Percentiles rank a stretch among this genome's conserved stretches.
phyloP scores from a whole-genome alignment of 2,113 vertebrate genomes.

The Rhadina sibilatrix region DNA sequence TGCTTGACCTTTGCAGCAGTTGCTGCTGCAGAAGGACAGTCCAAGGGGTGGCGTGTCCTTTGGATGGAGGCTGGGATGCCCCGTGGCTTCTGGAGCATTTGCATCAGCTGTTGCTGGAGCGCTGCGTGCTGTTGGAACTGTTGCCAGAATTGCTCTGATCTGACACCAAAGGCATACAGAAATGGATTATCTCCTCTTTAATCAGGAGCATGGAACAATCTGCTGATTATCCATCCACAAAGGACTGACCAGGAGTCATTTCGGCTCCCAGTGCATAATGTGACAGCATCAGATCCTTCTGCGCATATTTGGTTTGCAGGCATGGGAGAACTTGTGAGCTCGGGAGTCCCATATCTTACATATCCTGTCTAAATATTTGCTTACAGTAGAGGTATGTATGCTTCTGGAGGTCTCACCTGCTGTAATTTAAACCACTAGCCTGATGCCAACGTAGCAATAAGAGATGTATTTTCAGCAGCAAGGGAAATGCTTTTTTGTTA shows the following conservation, averaged over 20 bases:
- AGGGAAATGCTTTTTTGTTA: background rate
- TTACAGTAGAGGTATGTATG: background rate
- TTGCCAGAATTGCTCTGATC: slow-evolving; percentile 51
- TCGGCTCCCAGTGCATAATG: background rate
- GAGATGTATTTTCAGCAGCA: background rate
- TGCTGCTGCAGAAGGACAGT: background rate
- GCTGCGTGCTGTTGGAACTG: background rate
- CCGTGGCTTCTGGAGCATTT: background rate
- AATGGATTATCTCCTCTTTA: slow-evolving; percentile 56
- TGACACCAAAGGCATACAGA: background rate
- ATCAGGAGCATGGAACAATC: background rate
- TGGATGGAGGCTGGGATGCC: background rate
- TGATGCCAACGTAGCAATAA: background rate
- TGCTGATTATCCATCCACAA: background rate
- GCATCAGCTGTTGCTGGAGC: slow-evolving; percentile 27
- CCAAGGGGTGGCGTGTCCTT: background rate
- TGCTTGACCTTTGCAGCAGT: slow-evolving; percentile 52
- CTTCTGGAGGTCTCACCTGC: background rate
- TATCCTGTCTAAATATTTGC: slow-evolving; percentile 9
- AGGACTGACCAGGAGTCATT: background rate
- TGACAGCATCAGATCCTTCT: background rate
- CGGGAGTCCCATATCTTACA: background rate
- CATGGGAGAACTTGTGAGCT: background rate
- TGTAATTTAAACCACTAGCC: background rate
- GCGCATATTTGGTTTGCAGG: rapidly evolving